Evolutionary conservation across 2,797 vertebrate species (phyloP).

Genomic region (Hypotaenidia philippensis): DNA sequence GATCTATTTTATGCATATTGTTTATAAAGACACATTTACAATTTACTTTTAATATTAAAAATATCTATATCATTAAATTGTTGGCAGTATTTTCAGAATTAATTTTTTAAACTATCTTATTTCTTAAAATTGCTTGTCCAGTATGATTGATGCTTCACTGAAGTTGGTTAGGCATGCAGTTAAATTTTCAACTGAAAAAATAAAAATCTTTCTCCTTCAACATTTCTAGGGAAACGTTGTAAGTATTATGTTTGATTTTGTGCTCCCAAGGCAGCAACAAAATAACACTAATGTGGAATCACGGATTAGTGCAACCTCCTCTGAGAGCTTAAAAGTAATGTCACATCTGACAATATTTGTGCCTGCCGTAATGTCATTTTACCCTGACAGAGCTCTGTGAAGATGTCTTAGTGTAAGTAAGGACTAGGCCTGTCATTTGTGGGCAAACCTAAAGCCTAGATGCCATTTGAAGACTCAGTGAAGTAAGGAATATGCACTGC

Average conservation of each 20-base stretch:
- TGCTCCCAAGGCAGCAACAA: conserved; percentile 26
- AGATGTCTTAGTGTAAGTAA: not conserved
- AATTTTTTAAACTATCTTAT: conserved; percentile 61
- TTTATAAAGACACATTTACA: conserved; percentile 88
- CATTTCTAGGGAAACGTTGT: conserved; percentile 36
- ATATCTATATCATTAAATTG: conserved; percentile 78
- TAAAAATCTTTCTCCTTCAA: conserved; percentile 45
- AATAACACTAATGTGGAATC: not conserved
- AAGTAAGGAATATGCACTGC: not conserved
- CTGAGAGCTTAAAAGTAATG: not conserved
- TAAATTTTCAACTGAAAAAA: conserved; percentile 46
- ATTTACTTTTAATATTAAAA: conserved; percentile 89
- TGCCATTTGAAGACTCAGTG: not conserved
- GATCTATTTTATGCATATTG: conserved; percentile 88
- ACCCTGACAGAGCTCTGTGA: not conserved
- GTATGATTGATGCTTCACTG: conserved; percentile 54
- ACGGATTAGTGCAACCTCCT: not conserved
- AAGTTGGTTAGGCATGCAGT: conserved; percentile 41
- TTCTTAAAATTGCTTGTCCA: conserved; percentile 59
- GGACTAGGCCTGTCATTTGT: not conserved
- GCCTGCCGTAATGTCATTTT: not conserved
- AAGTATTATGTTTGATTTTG: not conserved
- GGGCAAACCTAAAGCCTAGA: not conserved
- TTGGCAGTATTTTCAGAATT: conserved; percentile 71
- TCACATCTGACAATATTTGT: not conserved